Evolutionary conservation across 2,888 invertebrate species (phyloP).

Genomic region (Opisthograptis luteolata): DNA sequence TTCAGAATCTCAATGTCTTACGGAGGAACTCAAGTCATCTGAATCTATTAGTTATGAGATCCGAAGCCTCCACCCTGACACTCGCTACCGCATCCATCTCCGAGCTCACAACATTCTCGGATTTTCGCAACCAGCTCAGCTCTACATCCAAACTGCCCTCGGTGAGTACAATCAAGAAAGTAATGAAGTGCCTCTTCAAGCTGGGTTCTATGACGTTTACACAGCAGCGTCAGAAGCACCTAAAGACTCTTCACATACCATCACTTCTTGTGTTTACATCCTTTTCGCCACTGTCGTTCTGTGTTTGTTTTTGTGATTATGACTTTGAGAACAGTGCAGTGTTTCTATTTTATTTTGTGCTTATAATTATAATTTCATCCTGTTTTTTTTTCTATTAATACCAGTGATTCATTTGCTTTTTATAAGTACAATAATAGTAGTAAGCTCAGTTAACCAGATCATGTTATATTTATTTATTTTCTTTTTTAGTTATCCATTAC

Average conservation of each 20-base stretch:
- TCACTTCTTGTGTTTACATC: constrained; percentile 58
- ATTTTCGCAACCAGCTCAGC: constrained; percentile 89
- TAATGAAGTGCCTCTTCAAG: constrained; percentile 74
- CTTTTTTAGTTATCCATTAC: constrained; percentile 40
- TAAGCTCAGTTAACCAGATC: constrained; percentile 46
- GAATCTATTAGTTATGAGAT: constrained; percentile 88
- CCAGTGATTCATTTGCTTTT: constrained; percentile 47
- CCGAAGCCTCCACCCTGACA: constrained; percentile 88
- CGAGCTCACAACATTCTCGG: constrained; percentile 94
- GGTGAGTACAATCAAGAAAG: constrained; percentile 89
- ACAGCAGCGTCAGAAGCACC: constrained; percentile 65
- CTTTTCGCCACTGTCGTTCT: constrained; percentile 60
- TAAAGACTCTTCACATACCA: constrained; percentile 59
- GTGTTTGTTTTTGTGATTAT: constrained; percentile 67
- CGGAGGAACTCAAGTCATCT: constrained; percentile 85
- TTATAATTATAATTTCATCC: constrained; percentile 44
- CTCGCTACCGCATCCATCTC: constrained; percentile 92
- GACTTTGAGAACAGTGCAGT: constrained; percentile 51
- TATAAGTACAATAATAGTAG: constrained; percentile 51
- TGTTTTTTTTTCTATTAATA: constrained; percentile 38
- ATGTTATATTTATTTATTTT: constrained; percentile 48
- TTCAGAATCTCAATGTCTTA: constrained; percentile 83
- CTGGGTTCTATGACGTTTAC: constrained; percentile 81
- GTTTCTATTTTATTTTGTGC: constrained; percentile 52
- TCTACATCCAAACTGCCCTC: constrained; percentile 93